Base-by-base conservation (phyloP, 2,888 invertebrate genomes). In the Drepana falcataria region DNA sequence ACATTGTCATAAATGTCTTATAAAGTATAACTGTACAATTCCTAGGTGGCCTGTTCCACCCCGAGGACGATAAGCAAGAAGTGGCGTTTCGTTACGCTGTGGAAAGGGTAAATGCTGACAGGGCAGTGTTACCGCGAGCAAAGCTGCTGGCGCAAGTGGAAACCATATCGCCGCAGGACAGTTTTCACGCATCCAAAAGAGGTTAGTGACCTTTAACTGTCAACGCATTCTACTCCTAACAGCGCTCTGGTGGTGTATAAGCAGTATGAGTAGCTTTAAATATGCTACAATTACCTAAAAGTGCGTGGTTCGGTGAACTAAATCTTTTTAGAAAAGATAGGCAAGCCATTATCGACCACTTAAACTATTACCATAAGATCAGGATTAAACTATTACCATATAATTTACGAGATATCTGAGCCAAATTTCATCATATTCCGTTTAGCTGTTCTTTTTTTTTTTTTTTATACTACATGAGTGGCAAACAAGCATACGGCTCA, bases 61-160 rank as follows among this genome's bases (percentile, higher is more conserved):
- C 96, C 9, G 94, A 95, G 57, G 96, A 97, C 81, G 95, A 96
- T 80, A 95, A 95, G 74, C 97, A 97, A 82, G 97, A 97, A 84
- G 93, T 97, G 56, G 97, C 98, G 48, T 98, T 98, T 84, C 94
- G 96, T 58, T 96, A 97, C 86, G 98, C 98, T 1, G 97, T 98
- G 54, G 97, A 97, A 75, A 94, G 96, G 77, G 96, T 97, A 75
- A 98, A 97, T 86, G 93, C 94, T 44, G 96, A 97, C 83, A 92
- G 95, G 61, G 93, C 95, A 53, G 94, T 97, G 69, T 87, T 97
- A 71, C 96, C 96, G 35, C 92, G 97, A 74, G 96, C 97, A n/a
- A 95, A 96, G 75, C 92, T 98, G 54, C 94, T 95, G 59, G 96
- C 96, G 40, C 96, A 97, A 92, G 96, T 98, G 58, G 97, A 97